Base-by-base conservation (phyloP, 2,797 vertebrate genomes). In the Liasis olivaceus region DNA sequence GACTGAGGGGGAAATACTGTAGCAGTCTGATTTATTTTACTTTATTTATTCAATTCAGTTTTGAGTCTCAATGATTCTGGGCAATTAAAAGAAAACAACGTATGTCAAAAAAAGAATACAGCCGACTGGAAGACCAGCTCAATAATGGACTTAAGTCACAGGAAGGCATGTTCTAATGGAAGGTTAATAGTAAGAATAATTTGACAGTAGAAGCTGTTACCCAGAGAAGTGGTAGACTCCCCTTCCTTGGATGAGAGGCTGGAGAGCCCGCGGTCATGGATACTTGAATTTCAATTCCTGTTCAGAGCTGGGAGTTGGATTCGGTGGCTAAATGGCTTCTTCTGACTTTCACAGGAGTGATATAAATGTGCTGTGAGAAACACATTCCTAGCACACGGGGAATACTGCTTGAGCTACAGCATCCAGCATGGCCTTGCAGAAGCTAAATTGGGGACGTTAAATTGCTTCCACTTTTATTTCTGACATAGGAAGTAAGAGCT, bases 371-470 rank as follows among this genome's bases (percentile, higher is more conserved):
- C 86, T 54, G 20, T 86, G 47, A 59, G 85, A 62, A 62, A 28
- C 11, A 12, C 77, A 58, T 36, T 64, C 62, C 31, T 81, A 14
- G 15, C 63, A n/a, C 91, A 93, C 36, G 87, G 6, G 85, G 94
- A 47, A 92, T 92, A 13, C 91, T 92, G 84, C 84, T 95, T 84
- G 87, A 94, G 63, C 87, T 92, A 89, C 87, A 81, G 89, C 69
- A 89, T 94, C 81, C 72, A 87, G 47, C 60, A 90, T 60, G 93
- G 62, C 93, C 56, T 93, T 93, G 54, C 90, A 90, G 90, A 94
- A 95, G 91, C 64, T 90, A 94, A 95, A 94, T 94, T 93, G 91
- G 84, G 72, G 66, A 95, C 72, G 92, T 89, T 96, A 94, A 92
- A 72, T 90, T 88, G 31, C 77, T 42, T 92, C 60, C 36, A 5